A percentile compares a stretch with the other conserved stretches of the same genome.
These are phyloP conservation scores for Xanthorhoe designata DNA, from an alignment of 2,888 invertebrate species.

Conservation along the genomic window DNA sequence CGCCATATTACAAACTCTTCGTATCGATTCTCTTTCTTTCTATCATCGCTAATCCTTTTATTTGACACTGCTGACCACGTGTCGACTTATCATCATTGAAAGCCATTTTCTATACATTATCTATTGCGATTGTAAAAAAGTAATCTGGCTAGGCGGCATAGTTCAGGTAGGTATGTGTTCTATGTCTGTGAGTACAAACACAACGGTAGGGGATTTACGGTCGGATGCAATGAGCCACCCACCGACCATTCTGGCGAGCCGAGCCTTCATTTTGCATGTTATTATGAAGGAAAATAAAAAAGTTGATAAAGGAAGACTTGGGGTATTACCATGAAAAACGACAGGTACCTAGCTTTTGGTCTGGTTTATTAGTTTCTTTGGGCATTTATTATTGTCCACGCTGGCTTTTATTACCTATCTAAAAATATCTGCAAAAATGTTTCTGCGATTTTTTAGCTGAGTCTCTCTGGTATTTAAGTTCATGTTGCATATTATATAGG, in stretches of 20 bases:
- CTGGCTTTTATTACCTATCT: neutral
- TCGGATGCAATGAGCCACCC: constrained; percentile 66
- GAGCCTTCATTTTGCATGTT: constrained; percentile 75
- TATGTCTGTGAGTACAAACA: constrained; percentile 42
- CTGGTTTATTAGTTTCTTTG: constrained; percentile 51
- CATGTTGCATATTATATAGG: too few species aligned
- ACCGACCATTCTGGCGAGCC: constrained; percentile 64
- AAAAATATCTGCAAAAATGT: too few species aligned
- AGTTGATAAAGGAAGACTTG: constrained; percentile 70
- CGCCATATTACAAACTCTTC: too few species aligned
- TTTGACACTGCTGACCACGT: neutral
- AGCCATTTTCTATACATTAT: too few species aligned
- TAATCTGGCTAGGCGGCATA: neutral
- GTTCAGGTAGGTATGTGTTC: constrained; percentile 16
- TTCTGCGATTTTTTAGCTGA: too few species aligned
- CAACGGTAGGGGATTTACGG: constrained; percentile 62
- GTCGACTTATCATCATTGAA: too few species aligned
- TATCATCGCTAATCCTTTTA: too few species aligned
- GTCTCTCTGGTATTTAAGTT: too few species aligned
- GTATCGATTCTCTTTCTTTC: too few species aligned
- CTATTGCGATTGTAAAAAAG: too few species aligned
- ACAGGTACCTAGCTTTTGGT: constrained; percentile 54
- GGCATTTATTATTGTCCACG: constrained; percentile 32
- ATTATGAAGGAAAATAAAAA: constrained; percentile 74
- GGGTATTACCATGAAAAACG: constrained; percentile 73